Evolutionary conservation across 2,888 invertebrate genomes (phyloP), one percentile per base, ranked within the genome.

Genomic region (Stenolophus ochropezus): DNA sequence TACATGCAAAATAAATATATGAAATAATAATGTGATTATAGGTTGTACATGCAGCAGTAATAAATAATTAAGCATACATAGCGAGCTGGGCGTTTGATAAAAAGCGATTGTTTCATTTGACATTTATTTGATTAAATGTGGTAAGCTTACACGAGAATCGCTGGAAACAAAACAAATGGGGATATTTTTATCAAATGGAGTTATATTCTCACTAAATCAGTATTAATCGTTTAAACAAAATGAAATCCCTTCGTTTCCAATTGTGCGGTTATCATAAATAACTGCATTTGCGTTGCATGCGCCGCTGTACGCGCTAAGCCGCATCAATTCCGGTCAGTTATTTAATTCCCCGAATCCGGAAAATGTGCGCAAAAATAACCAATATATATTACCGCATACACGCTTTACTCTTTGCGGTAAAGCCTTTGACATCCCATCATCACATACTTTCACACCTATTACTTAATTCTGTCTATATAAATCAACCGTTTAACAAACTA

Each of bases 211-310:
- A 81, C 75, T 81, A 81, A 81, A 81, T 81, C 81, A 75, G 61
- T 51, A 81, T 81, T 75, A 81, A 81, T 81, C 74, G 81, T 81
- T 81, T 81, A 81, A 81, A 81, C 81, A 81, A 81, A 81, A 74
- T 61, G 25, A 33, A 74, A 75, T 49, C 74, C 65, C 16, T 75
- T 61, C 75, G 65, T 65, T 74, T 81, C 49, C 75, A 75, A 75
- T 75, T 75, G 75, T 81, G 81, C 75, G 81, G 81, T 81, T 81
- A 81, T 81, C 75, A 81, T 81, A 81, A 75, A 81, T 81, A 81
- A 81, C 81, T 81, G 75, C 75, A 65, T 81, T 65, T 81, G 47
- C 65, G 47, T 27, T 61, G 61, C 21, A 65, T 81, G 58, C 79
- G 51, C 20, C 61, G 23, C 42, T 77, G 61, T 77, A 49, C 18